Percentiles rank a stretch among this genome's conserved stretches.
These are phyloP conservation scores for Eurytoma californica DNA, from an alignment of 2,888 invertebrate genomes.

Conservation along the genomic window DNA sequence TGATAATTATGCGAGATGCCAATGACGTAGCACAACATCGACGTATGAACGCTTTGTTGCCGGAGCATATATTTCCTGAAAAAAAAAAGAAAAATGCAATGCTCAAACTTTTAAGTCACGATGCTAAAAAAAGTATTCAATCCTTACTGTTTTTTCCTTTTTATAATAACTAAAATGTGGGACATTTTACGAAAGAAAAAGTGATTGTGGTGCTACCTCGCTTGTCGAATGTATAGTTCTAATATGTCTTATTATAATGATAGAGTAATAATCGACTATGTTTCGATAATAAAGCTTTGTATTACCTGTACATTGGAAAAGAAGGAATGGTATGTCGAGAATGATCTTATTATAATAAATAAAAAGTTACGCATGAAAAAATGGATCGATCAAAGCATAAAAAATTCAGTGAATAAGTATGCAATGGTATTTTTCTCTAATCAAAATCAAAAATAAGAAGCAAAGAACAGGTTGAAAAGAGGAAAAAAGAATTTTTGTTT, in stretches of 20 bases:
- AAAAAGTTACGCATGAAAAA: slow-evolving; percentile 18
- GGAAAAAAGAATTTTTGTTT: background rate
- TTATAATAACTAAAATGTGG: slow-evolving; percentile 45
- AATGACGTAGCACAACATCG: slow-evolving; percentile 43
- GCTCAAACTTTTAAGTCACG: slow-evolving; percentile 47
- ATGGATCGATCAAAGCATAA: slow-evolving; percentile 34
- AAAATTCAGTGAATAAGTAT: slow-evolving; percentile 3
- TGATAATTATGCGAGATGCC: slow-evolving; percentile 38
- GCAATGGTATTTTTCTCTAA: slow-evolving; percentile 19
- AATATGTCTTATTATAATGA: slow-evolving; percentile 33
- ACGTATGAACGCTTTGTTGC: slow-evolving; percentile 39
- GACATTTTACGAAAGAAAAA: slow-evolving; percentile 43
- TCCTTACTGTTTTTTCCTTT: slow-evolving; percentile 50
- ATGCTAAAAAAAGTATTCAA: slow-evolving; percentile 33
- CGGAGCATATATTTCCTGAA: slow-evolving; percentile 26
- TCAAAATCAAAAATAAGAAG: background rate
- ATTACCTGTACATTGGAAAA: slow-evolving; percentile 19
- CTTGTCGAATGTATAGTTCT: slow-evolving; percentile 43
- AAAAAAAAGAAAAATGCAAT: slow-evolving; percentile 38
- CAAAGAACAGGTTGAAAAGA: too few relatives aligned
- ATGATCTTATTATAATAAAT: slow-evolving; percentile 4
- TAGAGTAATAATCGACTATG: slow-evolving; percentile 18
- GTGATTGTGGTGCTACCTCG: slow-evolving; percentile 55
- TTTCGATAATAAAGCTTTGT: slow-evolving; percentile 36
- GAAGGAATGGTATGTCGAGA: slow-evolving; percentile 16